Evolutionary conservation across 2,113 vertebrate species (phyloP), one percentile per base, ranked within the genome.

Genomic region (Lepidothrix coronata): DNA sequence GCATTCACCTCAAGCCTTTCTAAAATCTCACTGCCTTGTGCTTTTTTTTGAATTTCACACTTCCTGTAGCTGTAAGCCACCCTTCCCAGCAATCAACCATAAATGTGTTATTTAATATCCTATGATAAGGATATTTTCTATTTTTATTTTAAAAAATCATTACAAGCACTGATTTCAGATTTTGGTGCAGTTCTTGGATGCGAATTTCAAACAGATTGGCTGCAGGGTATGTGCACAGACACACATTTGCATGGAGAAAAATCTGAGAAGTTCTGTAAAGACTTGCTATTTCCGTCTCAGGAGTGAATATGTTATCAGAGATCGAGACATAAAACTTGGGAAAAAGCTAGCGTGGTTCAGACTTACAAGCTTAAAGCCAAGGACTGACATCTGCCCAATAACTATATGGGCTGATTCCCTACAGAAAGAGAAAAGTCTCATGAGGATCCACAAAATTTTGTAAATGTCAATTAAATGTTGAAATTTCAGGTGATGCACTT

Each of bases 391-490:
- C 22, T 57, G 31, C 33, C 61, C 89, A 91, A 15, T 22, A 85
- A 43, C 39, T 84, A 57, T 39, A 68, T 25, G 48, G 49, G 31
- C 48, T 82, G 48, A 72, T 52, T 57, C 22, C 75, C 66, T 79
- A 24, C 22, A 82, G 52, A 89, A 68, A 17, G 11, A 39, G 12
- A 39, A 33, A 81, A 80, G 9, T 70, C 59, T 68, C 7, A 3
- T 11, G 79, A 62, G 16, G 23, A 61, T 85, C 49, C 30, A 57
- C 82, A 44, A 87, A 89, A 72, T 52, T 87, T 61, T 61, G 70
- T 46, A 94, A 81, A 85, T 58, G 15, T 70, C 89, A 91, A 85
- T 85, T 89, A 85, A 82, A 91, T 68, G 18, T 57, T 91, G 66
- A 72, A 87, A 52, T 33, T 82, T 57, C 66, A 89, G 44, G 87